phyloP scores from a whole-genome alignment of 1,140 invertebrate genomes.

The Trissolcus basalis region DNA sequence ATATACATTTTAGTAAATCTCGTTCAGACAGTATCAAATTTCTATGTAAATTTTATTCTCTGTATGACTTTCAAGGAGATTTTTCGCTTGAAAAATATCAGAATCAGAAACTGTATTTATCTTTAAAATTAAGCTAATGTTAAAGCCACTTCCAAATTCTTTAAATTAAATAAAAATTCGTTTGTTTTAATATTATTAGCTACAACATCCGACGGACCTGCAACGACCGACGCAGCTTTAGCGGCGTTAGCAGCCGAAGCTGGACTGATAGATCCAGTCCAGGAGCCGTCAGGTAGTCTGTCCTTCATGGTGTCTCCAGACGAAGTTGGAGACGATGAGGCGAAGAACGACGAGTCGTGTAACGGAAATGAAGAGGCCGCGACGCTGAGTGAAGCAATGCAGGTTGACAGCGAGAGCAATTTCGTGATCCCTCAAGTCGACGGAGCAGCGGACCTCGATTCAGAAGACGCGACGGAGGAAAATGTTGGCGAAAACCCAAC shows the following conservation, averaged over 20 bases:
- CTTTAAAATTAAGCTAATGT: too few species aligned
- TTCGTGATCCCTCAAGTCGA: conserved; percentile 74
- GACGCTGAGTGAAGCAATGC: conserved; percentile 69
- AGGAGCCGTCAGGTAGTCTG: conserved; percentile 69
- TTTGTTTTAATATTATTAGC: conserved; percentile 69
- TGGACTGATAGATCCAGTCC: conserved; percentile 79
- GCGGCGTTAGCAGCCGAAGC: conserved; percentile 82
- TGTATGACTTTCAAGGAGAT: too few species aligned
- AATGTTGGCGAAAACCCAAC: conserved; percentile 25
- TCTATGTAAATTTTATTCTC: too few species aligned
- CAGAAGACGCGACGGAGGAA: conserved; percentile 64
- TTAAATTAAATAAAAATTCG: too few species aligned
- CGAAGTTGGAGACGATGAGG: conserved; percentile 61
- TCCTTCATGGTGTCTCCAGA: conserved; percentile 72
- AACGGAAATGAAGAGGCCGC: conserved; percentile 70
- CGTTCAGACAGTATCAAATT: too few species aligned
- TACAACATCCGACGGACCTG: conserved; percentile 79
- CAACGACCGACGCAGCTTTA: conserved; percentile 80
- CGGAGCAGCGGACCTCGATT: conserved; percentile 66
- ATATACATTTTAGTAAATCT: too few species aligned
- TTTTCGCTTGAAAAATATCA: too few species aligned
- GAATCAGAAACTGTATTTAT: too few species aligned
- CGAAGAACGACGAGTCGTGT: conserved; percentile 71
- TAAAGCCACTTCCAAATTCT: too few species aligned
- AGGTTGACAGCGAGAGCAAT: conserved; percentile 72